These are phyloP conservation scores for Salmo trutta DNA, from an alignment of 2,797 vertebrate genomes.

Conservation along the genomic window DNA sequence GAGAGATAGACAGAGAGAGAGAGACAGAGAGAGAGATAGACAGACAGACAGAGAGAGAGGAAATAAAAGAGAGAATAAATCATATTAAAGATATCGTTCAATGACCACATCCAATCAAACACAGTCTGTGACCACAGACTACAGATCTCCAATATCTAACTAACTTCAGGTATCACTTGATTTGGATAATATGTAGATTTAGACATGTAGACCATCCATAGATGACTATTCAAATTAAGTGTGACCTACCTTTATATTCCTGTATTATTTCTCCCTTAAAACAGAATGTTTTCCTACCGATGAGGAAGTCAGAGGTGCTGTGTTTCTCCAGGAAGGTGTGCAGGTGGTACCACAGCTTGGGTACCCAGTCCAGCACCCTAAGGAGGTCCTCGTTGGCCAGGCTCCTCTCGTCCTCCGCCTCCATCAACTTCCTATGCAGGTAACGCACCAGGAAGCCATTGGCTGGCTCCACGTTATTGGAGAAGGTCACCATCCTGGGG, in stretches of 20 bases:
- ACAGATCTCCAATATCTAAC: neutral
- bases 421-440: slow-evolving; percentile 90
- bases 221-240: neutral
- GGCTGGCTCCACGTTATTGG: slow-evolving; percentile 95
- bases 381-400: slow-evolving; percentile 87
- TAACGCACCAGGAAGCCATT: slow-evolving; percentile 94
- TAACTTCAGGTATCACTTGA: neutral
- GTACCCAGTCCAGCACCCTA: slow-evolving; percentile 91
- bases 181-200: too few relatives aligned
- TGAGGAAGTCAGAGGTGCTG: slow-evolving; percentile 97
- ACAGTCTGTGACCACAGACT: neutral
- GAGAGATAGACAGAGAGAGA: neutral
- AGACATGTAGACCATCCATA: too few relatives aligned
- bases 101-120: neutral
- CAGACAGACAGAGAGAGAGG: neutral
- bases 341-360: slow-evolving; percentile 96
- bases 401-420: slow-evolving; percentile 81
- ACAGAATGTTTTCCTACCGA: slow-evolving; percentile 69
- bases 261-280: neutral
- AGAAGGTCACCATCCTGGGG: slow-evolving; percentile 92
- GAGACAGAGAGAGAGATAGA: neutral
- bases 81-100: neutral
- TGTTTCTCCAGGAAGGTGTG: slow-evolving; percentile 97
- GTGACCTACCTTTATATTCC: neutral
- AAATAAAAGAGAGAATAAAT: neutral